Evolutionary conservation across 2,888 invertebrate genomes (phyloP).

Genomic region (Apotomis capreana): DNA sequence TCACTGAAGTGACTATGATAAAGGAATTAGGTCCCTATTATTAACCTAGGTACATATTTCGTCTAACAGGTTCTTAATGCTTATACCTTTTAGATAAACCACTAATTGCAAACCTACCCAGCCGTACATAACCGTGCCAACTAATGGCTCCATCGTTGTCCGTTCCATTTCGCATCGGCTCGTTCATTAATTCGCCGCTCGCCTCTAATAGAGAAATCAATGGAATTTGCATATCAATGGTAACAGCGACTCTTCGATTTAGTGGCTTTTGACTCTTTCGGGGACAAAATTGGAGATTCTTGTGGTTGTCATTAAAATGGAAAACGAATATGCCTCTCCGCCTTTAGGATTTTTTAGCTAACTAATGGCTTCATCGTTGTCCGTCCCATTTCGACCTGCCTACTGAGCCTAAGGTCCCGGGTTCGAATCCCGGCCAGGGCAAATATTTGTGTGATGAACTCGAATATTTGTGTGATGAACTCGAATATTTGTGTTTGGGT

Average conservation of each 20-base stretch:
- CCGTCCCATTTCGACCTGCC: not conserved
- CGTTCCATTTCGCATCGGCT: not conserved
- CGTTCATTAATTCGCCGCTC: conserved; percentile 23
- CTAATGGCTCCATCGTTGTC: conserved; percentile 24
- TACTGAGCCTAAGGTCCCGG: no score
- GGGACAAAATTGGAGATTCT: not conserved
- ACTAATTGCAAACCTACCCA: not conserved
- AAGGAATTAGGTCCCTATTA: no score
- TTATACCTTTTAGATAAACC: not conserved
- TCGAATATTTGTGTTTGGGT: no score
- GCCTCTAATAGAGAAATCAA: conserved; percentile 26
- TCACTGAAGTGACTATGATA: no score
- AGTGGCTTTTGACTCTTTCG: not conserved
- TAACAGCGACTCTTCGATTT: not conserved
- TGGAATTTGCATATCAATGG: conserved; percentile 34
- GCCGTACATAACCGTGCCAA: not conserved
- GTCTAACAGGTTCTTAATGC: not conserved
- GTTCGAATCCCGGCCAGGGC: no score
- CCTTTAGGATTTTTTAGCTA: no score
- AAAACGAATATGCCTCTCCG: not conserved
- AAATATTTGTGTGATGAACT: no score
- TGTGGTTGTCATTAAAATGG: not conserved
- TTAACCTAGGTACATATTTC: no score
- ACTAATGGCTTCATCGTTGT: conserved; percentile 24
- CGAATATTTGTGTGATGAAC: no score